Conservation (phyloP, 2,888 invertebrate genomes). For the Cinara cedri region DNA sequence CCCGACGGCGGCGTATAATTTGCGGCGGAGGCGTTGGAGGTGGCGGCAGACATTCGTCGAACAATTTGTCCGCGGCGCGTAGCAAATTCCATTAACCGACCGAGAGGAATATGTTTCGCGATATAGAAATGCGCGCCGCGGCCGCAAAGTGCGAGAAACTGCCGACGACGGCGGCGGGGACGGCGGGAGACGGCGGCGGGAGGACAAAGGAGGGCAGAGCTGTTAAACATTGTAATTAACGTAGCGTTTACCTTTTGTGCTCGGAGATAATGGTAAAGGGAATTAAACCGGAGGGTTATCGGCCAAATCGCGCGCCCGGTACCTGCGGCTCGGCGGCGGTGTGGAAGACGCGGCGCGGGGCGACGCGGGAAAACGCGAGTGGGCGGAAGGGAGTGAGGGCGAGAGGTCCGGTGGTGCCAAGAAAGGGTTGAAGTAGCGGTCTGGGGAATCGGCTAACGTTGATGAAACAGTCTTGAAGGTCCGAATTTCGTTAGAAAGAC, state of each 20-base stretch:
- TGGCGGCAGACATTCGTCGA: not conserved
- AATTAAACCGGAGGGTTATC: slow-evolving; percentile 54
- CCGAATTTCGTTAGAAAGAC: slow-evolving; percentile 39
- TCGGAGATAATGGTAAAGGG: slow-evolving; percentile 55
- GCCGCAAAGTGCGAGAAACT: slow-evolving; percentile 37
- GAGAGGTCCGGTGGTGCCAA: slow-evolving; percentile 36
- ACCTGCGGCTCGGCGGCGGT: not conserved
- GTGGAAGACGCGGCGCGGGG: not conserved
- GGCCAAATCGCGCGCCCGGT: slow-evolving; percentile 23
- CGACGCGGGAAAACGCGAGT: too few relatives aligned
- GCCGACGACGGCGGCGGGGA: not conserved
- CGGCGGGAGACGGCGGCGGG: not conserved
- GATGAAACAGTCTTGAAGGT: slow-evolving; percentile 56
- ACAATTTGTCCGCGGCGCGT: slow-evolving; percentile 36
- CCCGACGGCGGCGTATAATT: too few relatives aligned
- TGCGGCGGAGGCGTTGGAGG: not conserved
- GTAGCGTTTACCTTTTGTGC: slow-evolving; percentile 57
- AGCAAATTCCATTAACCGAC: slow-evolving; percentile 46
- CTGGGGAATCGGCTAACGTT: slow-evolving; percentile 53
- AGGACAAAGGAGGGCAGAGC: not conserved
- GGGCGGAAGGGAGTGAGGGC: too few relatives aligned
- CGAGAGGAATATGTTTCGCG: slow-evolving; percentile 40
- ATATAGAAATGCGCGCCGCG: slow-evolving; percentile 27
- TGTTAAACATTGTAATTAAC: slow-evolving; percentile 57
- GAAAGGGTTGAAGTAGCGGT: slow-evolving; percentile 53